Percentiles rank a stretch among this genome's conserved stretches.
Conservation (phyloP, 2,797 vertebrate species). For the Sciaenops ocellatus region DNA sequence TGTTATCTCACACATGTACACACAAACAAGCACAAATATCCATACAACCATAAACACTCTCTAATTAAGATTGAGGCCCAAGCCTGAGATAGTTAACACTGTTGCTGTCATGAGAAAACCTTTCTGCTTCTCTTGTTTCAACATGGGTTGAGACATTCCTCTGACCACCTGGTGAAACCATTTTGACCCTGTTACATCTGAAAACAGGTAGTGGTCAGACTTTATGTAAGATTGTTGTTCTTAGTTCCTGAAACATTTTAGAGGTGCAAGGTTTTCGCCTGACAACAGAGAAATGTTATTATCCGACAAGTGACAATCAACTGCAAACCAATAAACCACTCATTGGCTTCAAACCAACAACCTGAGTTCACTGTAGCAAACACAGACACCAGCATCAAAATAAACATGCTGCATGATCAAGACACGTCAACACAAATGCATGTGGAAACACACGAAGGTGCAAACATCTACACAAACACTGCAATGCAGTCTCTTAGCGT, state of each 20-base stretch:
- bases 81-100: not conserved
- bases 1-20: not conserved
- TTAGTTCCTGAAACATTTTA: slow-evolving; percentile 20
- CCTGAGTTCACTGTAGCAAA: slow-evolving; percentile 18
- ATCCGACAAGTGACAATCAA: not conserved
- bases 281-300: slow-evolving; percentile 6
- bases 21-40: not conserved
- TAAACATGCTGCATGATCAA: slow-evolving; percentile 51
- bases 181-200: not conserved
- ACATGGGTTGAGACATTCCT: slow-evolving; percentile 1
- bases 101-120: slow-evolving; percentile 31
- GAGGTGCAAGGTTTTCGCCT: slow-evolving; percentile 6
- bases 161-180: slow-evolving; percentile 11
- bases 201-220: slow-evolving; percentile 32
- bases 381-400: slow-evolving; percentile 29
- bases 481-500: slow-evolving; percentile 58
- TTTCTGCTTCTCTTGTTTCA: slow-evolving; percentile 20
- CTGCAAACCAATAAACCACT: slow-evolving; percentile 39
- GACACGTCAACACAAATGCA: slow-evolving; percentile 42
- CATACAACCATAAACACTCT: not conserved
- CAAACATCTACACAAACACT: slow-evolving; percentile 61
- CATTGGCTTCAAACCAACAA: slow-evolving; percentile 40
- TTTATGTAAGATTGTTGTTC: not conserved
- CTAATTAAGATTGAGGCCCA: not conserved
- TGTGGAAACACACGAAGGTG: slow-evolving; percentile 39